Evolutionary conservation across 1,140 invertebrate genomes (phyloP).

Genomic region (Drosophila cardini): DNA sequence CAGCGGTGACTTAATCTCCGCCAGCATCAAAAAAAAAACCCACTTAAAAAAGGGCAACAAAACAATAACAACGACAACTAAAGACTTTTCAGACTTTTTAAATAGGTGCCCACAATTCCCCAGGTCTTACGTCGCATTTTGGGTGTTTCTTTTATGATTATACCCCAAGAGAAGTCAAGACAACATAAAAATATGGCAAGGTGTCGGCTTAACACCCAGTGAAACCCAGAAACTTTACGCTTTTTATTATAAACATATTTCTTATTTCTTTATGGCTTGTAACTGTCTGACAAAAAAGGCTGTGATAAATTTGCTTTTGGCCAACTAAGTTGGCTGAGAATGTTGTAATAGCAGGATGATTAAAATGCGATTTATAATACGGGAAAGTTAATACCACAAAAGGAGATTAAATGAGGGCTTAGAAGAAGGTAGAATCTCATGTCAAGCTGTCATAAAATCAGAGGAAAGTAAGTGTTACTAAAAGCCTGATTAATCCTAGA

Average conservation of each 20-base stretch:
- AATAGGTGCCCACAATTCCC: conserved; percentile 20
- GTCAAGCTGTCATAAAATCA: background rate
- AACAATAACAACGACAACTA: background rate
- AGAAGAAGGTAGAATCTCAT: conserved; percentile 18
- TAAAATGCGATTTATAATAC: conserved; percentile 48
- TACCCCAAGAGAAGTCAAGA: background rate
- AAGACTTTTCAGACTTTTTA: background rate
- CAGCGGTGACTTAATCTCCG: conserved; percentile 68
- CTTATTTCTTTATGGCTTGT: conserved; percentile 24
- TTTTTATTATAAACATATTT: conserved; percentile 19
- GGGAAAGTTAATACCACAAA: conserved; percentile 45
- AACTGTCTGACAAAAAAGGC: conserved; percentile 56
- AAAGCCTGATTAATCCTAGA: conserved; percentile 10
- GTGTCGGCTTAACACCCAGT: conserved; percentile 64
- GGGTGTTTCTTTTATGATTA: conserved; percentile 11
- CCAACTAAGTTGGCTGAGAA: conserved; percentile 35
- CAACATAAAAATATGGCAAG: conserved; percentile 74
- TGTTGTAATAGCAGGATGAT: conserved; percentile 37
- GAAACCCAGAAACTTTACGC: conserved; percentile 71
- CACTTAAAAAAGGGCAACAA: conserved; percentile 37
- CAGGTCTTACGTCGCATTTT: background rate
- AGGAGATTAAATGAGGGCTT: conserved; percentile 22
- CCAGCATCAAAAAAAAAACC: conserved; percentile 65
- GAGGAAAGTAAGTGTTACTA: background rate
- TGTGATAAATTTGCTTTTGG: conserved; percentile 42